Percentiles rank a stretch among this genome's conserved stretches.
Evolutionary conservation across 2,888 invertebrate genomes (phyloP).

Genomic region (Lordiphosa fenestrarum): DNA sequence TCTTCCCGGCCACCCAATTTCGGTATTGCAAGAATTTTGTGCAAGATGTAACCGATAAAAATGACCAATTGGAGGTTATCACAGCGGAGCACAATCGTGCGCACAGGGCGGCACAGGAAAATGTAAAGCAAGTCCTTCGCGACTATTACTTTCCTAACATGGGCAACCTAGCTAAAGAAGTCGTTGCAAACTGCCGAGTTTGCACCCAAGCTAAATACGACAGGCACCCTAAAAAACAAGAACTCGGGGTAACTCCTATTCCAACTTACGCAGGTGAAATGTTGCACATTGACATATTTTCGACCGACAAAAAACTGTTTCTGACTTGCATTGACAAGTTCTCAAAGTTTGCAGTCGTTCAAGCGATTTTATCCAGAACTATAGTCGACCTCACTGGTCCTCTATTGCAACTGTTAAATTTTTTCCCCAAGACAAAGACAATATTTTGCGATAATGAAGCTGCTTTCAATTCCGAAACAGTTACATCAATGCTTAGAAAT

Average conservation of each 20-base stretch:
- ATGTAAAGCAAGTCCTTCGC: constrained; percentile 5
- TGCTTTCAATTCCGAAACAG: no score
- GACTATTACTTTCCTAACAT: constrained; percentile 10
- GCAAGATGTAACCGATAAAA: background rate
- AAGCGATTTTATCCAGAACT: background rate
- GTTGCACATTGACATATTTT: background rate
- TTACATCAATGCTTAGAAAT: no score
- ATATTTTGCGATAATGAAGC: no score
- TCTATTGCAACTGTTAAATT: background rate
- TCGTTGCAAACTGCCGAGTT: background rate
- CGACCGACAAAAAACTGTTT: background rate
- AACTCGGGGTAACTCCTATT: background rate
- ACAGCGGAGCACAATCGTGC: no score
- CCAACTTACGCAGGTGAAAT: background rate
- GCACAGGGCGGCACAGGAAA: no score
- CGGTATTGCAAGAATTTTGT: background rate
- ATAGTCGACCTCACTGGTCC: background rate
- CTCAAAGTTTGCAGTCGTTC: background rate
- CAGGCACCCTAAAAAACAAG: no score
- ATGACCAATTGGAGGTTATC: background rate
- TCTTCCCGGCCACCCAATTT: constrained; percentile 1
- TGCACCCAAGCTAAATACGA: background rate
- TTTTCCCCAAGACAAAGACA: no score
- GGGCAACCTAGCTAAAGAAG: no score
- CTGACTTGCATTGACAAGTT: no score